A percentile compares a stretch with the other conserved stretches of the same genome.
Conservation (phyloP, 2,797 vertebrate genomes). For the Gymnoscopelus braueri region DNA sequence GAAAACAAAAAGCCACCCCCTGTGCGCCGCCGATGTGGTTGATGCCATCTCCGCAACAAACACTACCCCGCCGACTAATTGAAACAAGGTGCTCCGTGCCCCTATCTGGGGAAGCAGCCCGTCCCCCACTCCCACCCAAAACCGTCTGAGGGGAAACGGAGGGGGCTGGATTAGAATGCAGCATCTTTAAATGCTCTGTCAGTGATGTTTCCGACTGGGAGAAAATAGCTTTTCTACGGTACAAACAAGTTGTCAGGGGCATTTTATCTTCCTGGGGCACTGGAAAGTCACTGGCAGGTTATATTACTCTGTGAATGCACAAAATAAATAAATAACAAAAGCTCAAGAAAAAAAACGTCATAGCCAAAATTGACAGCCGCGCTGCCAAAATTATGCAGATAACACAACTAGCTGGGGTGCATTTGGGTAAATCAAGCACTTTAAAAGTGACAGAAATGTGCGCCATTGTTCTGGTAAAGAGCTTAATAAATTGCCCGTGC, state of each 20-base stretch:
- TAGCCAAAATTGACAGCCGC: too few species aligned
- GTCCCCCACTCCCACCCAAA: conserved; percentile 32
- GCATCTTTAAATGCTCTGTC: conserved; percentile 57
- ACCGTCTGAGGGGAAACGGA: conserved; percentile 48
- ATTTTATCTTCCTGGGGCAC: conserved; percentile 52
- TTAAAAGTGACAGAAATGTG: conserved; percentile 12
- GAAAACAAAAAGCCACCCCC: conserved; percentile 38
- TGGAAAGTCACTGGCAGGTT: conserved; percentile 37
- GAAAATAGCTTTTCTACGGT: conserved; percentile 55
- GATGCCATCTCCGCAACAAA: conserved; percentile 56
- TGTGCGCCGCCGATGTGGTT: conserved; percentile 33
- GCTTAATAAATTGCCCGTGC: conserved; percentile 2
- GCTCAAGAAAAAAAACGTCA: background rate
- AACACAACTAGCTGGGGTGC: conserved; percentile 30
- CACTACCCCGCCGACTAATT: conserved; percentile 66
- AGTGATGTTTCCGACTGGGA: conserved; percentile 45
- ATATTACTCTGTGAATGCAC: conserved; percentile 52
- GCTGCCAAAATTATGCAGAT: conserved; percentile 26
- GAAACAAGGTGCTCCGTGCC: conserved; percentile 70
- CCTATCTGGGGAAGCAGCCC: conserved; percentile 51
- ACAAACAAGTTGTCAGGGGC: conserved; percentile 59
- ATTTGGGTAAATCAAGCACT: conserved; percentile 8
- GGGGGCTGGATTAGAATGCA: conserved; percentile 62
- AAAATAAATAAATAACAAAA: conserved; percentile 39
- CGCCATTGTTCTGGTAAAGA: background rate